phyloP scores from a whole-genome alignment of 2,113 vertebrate species.

The Dendropsophus ebraccatus region DNA sequence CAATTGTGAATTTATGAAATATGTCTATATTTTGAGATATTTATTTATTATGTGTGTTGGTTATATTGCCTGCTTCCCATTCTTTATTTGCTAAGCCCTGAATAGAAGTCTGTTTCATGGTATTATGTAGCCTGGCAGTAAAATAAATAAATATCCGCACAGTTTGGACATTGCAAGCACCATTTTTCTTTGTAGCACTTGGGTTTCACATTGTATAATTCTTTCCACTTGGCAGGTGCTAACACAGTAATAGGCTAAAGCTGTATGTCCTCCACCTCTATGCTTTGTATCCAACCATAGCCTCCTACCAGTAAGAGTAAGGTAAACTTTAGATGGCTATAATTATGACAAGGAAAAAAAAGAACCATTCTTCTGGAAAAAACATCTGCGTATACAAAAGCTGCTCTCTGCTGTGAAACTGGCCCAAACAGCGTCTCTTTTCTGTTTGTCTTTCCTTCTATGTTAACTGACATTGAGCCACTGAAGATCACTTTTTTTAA shows the following conservation, averaged over 20 bases:
- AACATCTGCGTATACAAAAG: constrained; percentile 41
- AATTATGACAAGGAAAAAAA: constrained; percentile 16
- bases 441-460: background rate
- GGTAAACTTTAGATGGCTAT: constrained; percentile 22
- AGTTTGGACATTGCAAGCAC: background rate
- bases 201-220: constrained; percentile 1
- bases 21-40: background rate
- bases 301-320: background rate
- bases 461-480: constrained; percentile 30
- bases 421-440: background rate
- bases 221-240: background rate
- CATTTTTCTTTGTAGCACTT: background rate
- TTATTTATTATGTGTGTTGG: too few relatives aligned
- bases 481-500: constrained; percentile 34
- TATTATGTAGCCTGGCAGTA: too few relatives aligned
- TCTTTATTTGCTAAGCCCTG: too few relatives aligned
- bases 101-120: too few relatives aligned
- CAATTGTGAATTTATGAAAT: too few relatives aligned
- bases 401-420: constrained; percentile 1
- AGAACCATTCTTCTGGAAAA: constrained; percentile 27
- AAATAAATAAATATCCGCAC: background rate
- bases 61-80: background rate
- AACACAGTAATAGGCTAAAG: background rate
- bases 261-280: background rate
- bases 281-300: constrained; percentile 13